Percentiles rank a stretch among this genome's conserved stretches.
These are phyloP conservation scores for Triplophysa dalaica DNA, from an alignment of 2,113 vertebrate genomes.

Conservation along the genomic window DNA sequence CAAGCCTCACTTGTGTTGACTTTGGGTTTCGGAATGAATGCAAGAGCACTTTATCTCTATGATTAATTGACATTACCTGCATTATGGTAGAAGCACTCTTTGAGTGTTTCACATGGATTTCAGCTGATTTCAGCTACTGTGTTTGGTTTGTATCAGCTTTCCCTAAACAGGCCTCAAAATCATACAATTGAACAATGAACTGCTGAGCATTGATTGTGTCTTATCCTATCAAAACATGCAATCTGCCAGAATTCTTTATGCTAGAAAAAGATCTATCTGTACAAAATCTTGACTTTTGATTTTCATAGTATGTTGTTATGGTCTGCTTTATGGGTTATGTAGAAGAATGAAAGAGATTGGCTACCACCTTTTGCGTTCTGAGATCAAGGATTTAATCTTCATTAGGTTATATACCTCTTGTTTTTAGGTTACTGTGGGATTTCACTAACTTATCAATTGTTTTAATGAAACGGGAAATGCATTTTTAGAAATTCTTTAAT, in stretches of 20 bases:
- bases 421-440: conserved; percentile 34
- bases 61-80: neutral
- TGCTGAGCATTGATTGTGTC: conserved; percentile 4
- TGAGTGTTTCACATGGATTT: conserved; percentile 26
- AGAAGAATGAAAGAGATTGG: neutral
- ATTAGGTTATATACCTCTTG: conserved; percentile 12
- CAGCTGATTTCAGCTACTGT: conserved; percentile 37
- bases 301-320: neutral
- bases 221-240: conserved; percentile 1
- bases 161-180: conserved; percentile 6
- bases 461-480: conserved; percentile 15
- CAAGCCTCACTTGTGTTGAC: neutral
- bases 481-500: conserved; percentile 29
- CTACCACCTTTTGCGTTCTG: neutral
- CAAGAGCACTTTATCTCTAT: conserved; percentile 22
- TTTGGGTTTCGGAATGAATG: conserved; percentile 20
- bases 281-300: conserved; percentile 5
- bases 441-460: conserved; percentile 20
- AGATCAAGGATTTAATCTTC: neutral
- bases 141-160: neutral
- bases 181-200: neutral
- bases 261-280: neutral
- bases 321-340: neutral
- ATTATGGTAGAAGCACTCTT: conserved; percentile 9
- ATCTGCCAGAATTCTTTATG: neutral